Evolutionary conservation across 2,888 invertebrate species (phyloP), one percentile per base, ranked within the genome.

Genomic region (Apamea epomidion): DNA sequence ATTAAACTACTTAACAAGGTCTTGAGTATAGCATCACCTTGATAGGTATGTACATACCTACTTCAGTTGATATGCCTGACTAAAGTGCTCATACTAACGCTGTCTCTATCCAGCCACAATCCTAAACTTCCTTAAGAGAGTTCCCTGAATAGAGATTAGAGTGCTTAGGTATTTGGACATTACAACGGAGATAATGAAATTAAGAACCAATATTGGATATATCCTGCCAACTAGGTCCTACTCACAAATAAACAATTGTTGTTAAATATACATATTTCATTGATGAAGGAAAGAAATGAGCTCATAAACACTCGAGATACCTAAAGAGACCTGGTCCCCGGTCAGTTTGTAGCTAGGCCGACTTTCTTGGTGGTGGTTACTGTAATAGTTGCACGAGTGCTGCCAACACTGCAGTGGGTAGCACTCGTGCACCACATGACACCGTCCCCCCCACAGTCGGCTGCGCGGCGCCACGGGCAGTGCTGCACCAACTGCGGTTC

Each of bases 401-500:
- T 65, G 10, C 72, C 21, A 16, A 48, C 51, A 18, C n/a, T 18
- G 48, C 14, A 16, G 42, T 32, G 16, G 69, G 70, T n/a, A 32
- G 64, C 76, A n/a, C 29, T n/a, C 14, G 18, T 25, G 60, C 62
- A 60, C 12, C n/a, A 65, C 18, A 10, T 86, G 7, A 86, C 54
- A 1, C 18, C 12, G 6, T 5, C 8, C 21, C 21, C 32, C 42
- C 96, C 72, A 87, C 97, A 98, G 98, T 98, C 98, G 74, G 98
- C 98, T 68, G 98, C 98, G 82, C 97, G 99, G 89, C 98, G 99
- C 21, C 97, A 99, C 92, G 99, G 99, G 0, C 97, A 99, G 88
- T 98, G 98, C 94, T 99, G 99, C 97, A 99, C 99, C 87, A 99
- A 99, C 97, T 99, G 99, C 96, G 98, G 99, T 82, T 99, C 99